Base-by-base conservation (phyloP, 1,140 invertebrate species). In the Leucophenga varia region DNA sequence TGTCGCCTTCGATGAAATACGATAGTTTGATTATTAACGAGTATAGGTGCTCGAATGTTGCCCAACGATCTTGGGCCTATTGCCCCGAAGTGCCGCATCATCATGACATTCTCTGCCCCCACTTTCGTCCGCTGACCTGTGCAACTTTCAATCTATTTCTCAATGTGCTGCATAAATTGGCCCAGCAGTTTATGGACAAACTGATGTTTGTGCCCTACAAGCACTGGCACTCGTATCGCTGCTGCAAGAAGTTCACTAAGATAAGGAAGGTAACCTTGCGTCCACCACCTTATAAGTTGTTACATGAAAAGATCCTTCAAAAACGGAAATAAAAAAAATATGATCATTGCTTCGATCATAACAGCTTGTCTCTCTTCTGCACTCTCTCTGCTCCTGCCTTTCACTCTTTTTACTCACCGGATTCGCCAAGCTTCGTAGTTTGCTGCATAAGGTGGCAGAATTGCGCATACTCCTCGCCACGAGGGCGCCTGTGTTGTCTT, bases 371-470 rank as follows among this genome's bases (percentile, higher is more conserved):
- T n/a, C n/a, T n/a, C n/a, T n/a, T n/a, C n/a, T n/a, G n/a, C n/a
- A n/a, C n/a, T n/a, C n/a, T n/a, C n/a, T n/a, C n/a, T n/a, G n/a
- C n/a, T n/a, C n/a, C n/a, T n/a, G n/a, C n/a, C n/a, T n/a, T n/a
- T n/a, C 7, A 30, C n/a, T 30, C 7, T n/a, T 30, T 36, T 36
- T 39, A 55, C 48, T 51, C 48, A 55, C 54, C 54, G 16, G 49
- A 44, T 31, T 55, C 54, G 32, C 37, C 46, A 22, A 55, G 43
- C 34, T 36, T 44, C 25, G 54, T 37, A 22, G 41, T 45, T 30
- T 44, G 43, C 21, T 55, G 54, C 49, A 55, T 52, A 21, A 48
- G 49, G 9, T 42, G 54, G 32, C 49, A 52, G 28, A 55, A 52
- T 16, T 25, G 43, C 42, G 47, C 45, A 32, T 55, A 55, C 48